Base-by-base conservation (phyloP, 1,140 invertebrate genomes). In the Temnothorax nylanderi region DNA sequence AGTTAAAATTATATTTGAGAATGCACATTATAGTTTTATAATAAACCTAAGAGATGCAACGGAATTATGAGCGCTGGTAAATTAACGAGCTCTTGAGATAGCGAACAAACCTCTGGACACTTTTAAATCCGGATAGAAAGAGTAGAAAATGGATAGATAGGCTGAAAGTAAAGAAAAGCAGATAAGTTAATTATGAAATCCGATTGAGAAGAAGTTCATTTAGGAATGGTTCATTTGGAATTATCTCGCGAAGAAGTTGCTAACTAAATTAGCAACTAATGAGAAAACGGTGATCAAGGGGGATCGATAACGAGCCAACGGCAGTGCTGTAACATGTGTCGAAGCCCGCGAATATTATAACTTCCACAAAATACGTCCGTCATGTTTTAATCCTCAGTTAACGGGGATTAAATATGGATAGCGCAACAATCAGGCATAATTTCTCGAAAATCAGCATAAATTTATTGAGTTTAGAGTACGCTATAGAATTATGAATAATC, bases 171-270 rank as follows among this genome's bases (percentile, higher is more conserved):
- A 85, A 80, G 62, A 80, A 86, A 49, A 49, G 51, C 64, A 69
- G 69, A 75, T 85, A 85, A 87, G 47, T 87, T 87, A 75, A 87
- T 87, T 85, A 58, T 49, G 10, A 51, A 74, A 87, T 87, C 49
- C 80, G 56, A 85, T 87, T 65, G 67, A 85, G 80, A 51, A 47
- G 13, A 44, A 65, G 77, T 60, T 75, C 65, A 49, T 60, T 49
- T 69, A n/a, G 85, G 16, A 44, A 11, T n/a, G 58, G 69, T 65
- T 78, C 80, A 34, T 64, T 72, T 51, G 67, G 51, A 87, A 87
- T 87, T 85, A 85, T 72, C 47, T 75, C 86, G 67, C 58, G 34
- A 32, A 32, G 6, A 65, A 87, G 69, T 84, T 65, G 16, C 54
- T 62, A 85, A 87, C 67, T 74, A 71, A 87, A 87, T 87, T 87